Evolutionary conservation across 2,797 vertebrate genomes (phyloP).

Genomic region (Prionace glauca): DNA sequence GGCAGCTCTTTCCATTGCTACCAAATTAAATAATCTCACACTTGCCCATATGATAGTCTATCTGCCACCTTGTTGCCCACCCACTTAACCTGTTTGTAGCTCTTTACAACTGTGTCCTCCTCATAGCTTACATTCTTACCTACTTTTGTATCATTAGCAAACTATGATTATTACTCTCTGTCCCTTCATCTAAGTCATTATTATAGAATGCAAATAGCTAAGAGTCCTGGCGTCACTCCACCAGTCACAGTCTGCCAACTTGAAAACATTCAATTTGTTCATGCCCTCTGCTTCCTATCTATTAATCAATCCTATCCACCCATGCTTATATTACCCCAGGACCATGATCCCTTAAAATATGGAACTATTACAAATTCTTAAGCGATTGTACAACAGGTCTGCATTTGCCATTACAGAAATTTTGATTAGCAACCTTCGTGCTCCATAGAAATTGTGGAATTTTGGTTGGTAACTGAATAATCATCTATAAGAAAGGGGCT

Average conservation of each 20-base stretch:
- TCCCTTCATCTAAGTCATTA: background rate
- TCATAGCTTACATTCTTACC: background rate
- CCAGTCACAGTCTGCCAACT: background rate
- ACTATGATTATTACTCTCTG: background rate
- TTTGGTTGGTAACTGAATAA: background rate
- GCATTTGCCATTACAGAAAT: background rate
- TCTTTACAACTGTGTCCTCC: background rate
- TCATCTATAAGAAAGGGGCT: background rate
- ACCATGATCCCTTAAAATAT: background rate
- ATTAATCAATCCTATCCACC: background rate
- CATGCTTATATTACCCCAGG: background rate
- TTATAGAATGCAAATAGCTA: background rate
- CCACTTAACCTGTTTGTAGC: background rate
- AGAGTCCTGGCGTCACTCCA: background rate
- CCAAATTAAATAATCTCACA: no score
- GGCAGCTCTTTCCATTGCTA: background rate
- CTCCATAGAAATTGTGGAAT: background rate
- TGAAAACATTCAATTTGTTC: background rate
- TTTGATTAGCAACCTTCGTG: background rate
- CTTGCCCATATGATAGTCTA: background rate
- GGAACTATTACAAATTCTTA: background rate
- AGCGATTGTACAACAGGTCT: background rate
- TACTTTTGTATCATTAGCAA: background rate
- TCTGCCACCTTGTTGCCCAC: background rate
- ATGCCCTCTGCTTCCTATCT: background rate